Evolutionary conservation across 2,113 vertebrate species (phyloP).

Genomic region (Vidua chalybeata): DNA sequence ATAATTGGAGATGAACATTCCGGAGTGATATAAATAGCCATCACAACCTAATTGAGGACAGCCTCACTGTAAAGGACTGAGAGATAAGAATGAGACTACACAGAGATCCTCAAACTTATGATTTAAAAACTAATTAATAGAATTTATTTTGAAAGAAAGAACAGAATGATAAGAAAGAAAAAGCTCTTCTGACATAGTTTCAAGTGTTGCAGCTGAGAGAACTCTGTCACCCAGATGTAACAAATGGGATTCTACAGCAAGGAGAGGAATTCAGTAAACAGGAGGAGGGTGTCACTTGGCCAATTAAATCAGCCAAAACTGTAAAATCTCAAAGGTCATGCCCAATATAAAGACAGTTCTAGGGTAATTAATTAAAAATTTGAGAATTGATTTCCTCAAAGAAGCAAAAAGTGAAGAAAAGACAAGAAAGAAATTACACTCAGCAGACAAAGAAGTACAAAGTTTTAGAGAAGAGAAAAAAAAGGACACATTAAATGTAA

Average conservation of each 20-base stretch:
- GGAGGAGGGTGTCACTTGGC: neutral
- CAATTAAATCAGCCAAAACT: constrained; percentile 6
- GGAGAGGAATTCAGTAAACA: constrained; percentile 43
- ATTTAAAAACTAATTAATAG: constrained; percentile 44
- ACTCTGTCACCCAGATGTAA: neutral
- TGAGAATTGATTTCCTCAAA: constrained; percentile 6
- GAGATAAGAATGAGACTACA: constrained; percentile 31
- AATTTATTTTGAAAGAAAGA: constrained; percentile 15
- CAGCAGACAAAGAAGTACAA: neutral
- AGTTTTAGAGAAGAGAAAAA: neutral
- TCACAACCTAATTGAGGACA: constrained; percentile 21
- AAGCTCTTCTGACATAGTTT: constrained; percentile 6
- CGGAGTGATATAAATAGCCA: constrained; percentile 26
- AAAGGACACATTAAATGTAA: neutral
- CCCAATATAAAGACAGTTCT: neutral
- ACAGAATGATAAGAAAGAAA: constrained; percentile 14
- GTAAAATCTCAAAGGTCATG: constrained; percentile 21
- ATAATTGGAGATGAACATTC: constrained; percentile 46
- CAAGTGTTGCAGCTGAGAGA: neutral
- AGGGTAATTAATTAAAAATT: constrained; percentile 11
- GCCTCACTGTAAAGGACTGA: neutral
- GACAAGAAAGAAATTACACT: neutral
- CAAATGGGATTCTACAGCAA: neutral
- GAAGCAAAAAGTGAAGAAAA: neutral
- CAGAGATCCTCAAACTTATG: constrained; percentile 16